A percentile compares a stretch with the other conserved stretches of the same genome.
Evolutionary conservation across 2,113 vertebrate genomes (phyloP).

Genomic region (Xenopus tropicalis): DNA sequence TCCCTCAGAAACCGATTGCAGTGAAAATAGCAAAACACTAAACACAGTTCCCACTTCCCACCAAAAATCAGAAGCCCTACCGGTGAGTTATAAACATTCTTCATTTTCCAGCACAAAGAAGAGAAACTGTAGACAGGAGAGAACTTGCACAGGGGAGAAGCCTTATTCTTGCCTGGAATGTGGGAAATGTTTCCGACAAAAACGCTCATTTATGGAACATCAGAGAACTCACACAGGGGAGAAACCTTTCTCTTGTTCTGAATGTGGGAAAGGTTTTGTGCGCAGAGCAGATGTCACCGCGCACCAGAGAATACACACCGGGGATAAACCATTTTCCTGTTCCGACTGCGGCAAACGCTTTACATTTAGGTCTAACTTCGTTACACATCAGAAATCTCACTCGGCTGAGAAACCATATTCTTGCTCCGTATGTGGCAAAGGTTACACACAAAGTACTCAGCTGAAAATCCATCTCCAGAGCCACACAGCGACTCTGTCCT

Average conservation of each 20-base stretch:
- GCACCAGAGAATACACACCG: slow-evolving; percentile 51
- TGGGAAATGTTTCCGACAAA: slow-evolving; percentile 49
- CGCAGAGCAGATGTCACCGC: slow-evolving; percentile 44
- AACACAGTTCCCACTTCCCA: too few species aligned
- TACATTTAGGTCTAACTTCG: slow-evolving; percentile 45
- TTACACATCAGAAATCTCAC: slow-evolving; percentile 50
- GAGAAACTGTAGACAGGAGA: neutral
- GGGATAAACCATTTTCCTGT: slow-evolving; percentile 51
- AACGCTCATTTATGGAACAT: slow-evolving; percentile 46
- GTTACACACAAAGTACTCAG: slow-evolving; percentile 59
- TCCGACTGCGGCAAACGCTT: slow-evolving; percentile 48
- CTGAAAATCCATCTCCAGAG: neutral
- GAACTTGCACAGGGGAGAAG: slow-evolving; percentile 50
- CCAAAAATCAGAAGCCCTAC: too few species aligned
- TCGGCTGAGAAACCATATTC: slow-evolving; percentile 63
- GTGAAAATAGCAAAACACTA: too few species aligned
- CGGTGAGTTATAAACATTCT: too few species aligned
- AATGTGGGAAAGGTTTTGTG: slow-evolving; percentile 53
- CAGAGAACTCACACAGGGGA: slow-evolving; percentile 49
- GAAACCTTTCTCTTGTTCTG: slow-evolving; percentile 51
- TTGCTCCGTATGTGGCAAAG: slow-evolving; percentile 51
- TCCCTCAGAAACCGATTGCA: too few species aligned
- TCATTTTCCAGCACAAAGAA: too few species aligned
- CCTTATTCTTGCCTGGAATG: slow-evolving; percentile 58
- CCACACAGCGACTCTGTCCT: neutral